Evolutionary conservation across 2,888 invertebrate species (phyloP), one percentile per base, ranked within the genome.

Genomic region (Nemurella pictetii): DNA sequence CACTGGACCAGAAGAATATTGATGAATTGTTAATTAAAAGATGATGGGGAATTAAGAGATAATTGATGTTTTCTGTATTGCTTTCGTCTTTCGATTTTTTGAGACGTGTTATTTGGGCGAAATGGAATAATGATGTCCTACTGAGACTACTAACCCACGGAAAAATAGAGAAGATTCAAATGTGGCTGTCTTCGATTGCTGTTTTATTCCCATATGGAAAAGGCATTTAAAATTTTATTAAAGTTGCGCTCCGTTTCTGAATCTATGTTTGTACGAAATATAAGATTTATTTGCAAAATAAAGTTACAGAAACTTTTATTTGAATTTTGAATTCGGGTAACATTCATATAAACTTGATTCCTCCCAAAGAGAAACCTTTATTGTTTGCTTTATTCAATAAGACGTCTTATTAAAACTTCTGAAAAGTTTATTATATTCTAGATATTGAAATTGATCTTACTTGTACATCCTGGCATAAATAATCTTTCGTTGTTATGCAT

Each of bases 381-480:
- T 82, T 82, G 82, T 82, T 82, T 82, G 82, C 26, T 82, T 36
- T 72, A 82, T 82, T n/a, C 72, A 82, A 82, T 72, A 82, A 72
- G 27, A 82, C 55, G 55, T 72, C 82, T 82, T 82, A 82, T 82
- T 82, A 72, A 72, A 82, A 82, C 27, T 82, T 82, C 15, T 1
- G 20, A 5, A 82, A 36, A 55, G 55, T 82, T 81, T 55, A 81
- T 81, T 20, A 80, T 80, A 80, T 35, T 7, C 26, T 27, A 35
- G 77, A 77, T 78, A 78, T 78, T 78, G 78, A 78, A 78, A 78
- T 78, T 78, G 78, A 78, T 78, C 30, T 30, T 7, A 30, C 9
- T 75, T 1, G 27, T 28, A 26, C 27, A n/a, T 5, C 27, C 9
- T 9, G 15, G 28, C 26, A 28, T 7, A 75, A 75, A 25, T 27